Percentiles rank a stretch among this genome's conserved stretches.
phyloP scores from a whole-genome alignment of 2,113 vertebrate genomes.

The Syngnathus floridae region DNA sequence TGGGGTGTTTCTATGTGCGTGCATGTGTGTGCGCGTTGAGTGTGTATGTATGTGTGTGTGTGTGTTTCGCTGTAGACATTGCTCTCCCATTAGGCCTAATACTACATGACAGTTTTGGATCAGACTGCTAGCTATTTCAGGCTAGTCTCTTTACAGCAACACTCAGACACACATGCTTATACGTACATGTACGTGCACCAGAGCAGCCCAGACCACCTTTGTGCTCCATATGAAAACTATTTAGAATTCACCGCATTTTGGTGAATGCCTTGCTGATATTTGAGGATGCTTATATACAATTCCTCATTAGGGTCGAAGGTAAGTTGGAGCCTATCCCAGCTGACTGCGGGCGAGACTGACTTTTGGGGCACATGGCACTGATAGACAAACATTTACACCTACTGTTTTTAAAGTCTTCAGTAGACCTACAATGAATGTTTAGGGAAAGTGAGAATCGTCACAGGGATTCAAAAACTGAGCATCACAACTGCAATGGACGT shows the following conservation, averaged over 20 bases:
- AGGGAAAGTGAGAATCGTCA: neutral
- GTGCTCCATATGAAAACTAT: conserved; percentile 13
- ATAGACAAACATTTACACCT: too few relatives aligned
- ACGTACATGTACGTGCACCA: conserved; percentile 2
- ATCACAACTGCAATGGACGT: neutral
- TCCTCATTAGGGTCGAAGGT: too few relatives aligned
- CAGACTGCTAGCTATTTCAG: conserved; percentile 59
- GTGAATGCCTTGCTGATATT: conserved; percentile 2
- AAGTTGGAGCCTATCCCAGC: too few relatives aligned
- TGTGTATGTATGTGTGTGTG: neutral
- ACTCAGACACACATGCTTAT: conserved; percentile 7
- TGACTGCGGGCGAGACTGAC: too few relatives aligned
- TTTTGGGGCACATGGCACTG: too few relatives aligned
- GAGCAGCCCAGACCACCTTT: conserved; percentile 1
- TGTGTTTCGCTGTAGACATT: conserved; percentile 31
- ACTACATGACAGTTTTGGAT: conserved; percentile 70
- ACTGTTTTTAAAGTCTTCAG: neutral
- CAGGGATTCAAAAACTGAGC: neutral
- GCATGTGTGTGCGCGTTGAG: neutral
- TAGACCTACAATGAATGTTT: neutral
- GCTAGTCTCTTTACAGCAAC: conserved; percentile 28
- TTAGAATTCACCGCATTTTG: conserved; percentile 1
- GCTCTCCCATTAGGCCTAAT: conserved; percentile 54
- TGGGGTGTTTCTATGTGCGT: neutral
- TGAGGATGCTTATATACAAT: conserved; percentile 8